Evolutionary conservation across 2,113 vertebrate species (phyloP).

Genomic region (Lepus americanus): DNA sequence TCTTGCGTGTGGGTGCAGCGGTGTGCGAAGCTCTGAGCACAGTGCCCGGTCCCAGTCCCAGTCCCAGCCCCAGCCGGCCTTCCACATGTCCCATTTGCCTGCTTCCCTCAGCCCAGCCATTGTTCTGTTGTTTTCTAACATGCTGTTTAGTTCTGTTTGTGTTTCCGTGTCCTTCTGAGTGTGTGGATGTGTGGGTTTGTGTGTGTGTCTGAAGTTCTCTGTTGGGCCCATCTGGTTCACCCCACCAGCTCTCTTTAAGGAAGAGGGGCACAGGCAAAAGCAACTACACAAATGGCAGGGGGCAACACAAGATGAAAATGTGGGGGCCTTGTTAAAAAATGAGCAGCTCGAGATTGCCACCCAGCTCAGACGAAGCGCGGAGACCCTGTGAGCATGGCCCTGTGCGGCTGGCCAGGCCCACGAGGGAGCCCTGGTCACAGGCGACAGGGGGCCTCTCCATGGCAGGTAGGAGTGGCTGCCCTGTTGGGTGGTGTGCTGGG

Average conservation of each 20-base stretch:
- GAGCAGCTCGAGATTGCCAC: not conserved
- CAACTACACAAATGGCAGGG: too few species aligned
- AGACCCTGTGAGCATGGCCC: not conserved
- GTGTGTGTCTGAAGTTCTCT: not conserved
- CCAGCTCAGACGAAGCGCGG: not conserved
- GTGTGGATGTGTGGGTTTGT: not conserved
- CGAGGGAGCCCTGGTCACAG: not conserved
- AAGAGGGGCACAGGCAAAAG: not conserved
- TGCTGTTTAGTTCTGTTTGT: not conserved
- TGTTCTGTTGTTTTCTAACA: not conserved
- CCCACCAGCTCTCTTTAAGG: not conserved
- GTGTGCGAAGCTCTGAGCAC: not conserved
- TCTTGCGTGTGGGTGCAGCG: slow-evolving; percentile 58
- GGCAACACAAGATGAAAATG: not conserved
- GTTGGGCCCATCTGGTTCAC: not conserved
- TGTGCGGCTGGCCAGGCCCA: not conserved
- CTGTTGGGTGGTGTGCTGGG: not conserved
- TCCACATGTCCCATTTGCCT: not conserved
- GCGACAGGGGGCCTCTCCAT: too few species aligned
- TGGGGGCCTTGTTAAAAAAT: not conserved
- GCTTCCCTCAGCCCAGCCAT: not conserved
- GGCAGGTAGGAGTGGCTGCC: not conserved
- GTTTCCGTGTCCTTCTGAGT: not conserved
- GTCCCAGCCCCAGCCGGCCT: too few species aligned
- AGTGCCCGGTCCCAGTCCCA: not conserved